Evolutionary conservation across 2,888 invertebrate species (phyloP).

Genomic region (Chydorus sphaericus): DNA sequence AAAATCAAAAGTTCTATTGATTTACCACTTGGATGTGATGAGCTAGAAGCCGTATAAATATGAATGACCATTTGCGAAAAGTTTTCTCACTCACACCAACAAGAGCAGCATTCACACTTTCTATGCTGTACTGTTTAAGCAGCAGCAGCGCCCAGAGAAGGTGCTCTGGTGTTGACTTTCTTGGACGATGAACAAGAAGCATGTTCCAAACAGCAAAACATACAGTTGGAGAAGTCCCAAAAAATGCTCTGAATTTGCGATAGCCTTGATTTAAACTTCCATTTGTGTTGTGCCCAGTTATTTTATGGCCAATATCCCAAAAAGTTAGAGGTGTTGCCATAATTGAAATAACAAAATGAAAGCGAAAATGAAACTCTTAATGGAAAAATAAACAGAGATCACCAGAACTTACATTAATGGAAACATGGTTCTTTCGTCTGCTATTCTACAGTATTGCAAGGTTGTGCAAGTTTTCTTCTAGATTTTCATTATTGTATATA

Average conservation of each 20-base stretch:
- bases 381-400: too few relatives aligned
- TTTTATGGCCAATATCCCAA: too few relatives aligned
- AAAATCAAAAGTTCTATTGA: not conserved
- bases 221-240: not conserved
- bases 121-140: not conserved
- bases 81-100: not conserved
- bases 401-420: too few relatives aligned
- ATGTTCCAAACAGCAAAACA: not conserved
- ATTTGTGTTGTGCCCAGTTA: too few relatives aligned
- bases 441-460: too few relatives aligned
- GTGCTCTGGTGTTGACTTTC: not conserved
- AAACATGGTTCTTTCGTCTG: too few relatives aligned
- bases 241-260: not conserved
- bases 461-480: too few relatives aligned
- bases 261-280: too few relatives aligned
- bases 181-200: not conserved
- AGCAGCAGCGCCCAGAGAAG: not conserved
- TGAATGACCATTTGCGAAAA: not conserved
- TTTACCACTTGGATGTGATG: not conserved
- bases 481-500: too few relatives aligned
- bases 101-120: not conserved
- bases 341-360: too few relatives aligned
- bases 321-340: too few relatives aligned
- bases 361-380: too few relatives aligned
- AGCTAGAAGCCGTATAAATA: not conserved